Evolutionary conservation across 2,888 invertebrate species (phyloP), one percentile per base, ranked within the genome.

Genomic region (Alitta virens): DNA sequence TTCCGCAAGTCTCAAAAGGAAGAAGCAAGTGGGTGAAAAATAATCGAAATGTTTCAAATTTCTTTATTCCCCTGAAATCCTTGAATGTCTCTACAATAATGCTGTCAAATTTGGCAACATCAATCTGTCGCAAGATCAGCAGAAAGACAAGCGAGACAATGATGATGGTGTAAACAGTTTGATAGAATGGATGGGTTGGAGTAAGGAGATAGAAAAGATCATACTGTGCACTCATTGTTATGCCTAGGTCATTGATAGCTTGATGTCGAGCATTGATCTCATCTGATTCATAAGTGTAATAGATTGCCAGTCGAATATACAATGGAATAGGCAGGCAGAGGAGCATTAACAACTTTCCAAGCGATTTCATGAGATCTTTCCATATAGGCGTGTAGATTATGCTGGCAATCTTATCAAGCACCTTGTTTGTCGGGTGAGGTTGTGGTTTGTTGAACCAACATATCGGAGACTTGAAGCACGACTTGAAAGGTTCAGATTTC

Each of bases 1-100:
- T 24, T 9, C 61, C 61, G 56, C 38, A 61, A 49, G 57, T 61
- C 21, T 61, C 61, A 33, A 61, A 49, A 7, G 61, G 61, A 23
- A 61, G 24, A 26, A 61, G 16, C 25, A 43, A 18, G 27, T 61
- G 61, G 9, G 42, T 16, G 27, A 46, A 16, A 1, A 56, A n/a
- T 14, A 61, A 16, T 16, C 56, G 24, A 27, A 61, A 49, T 25
- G 24, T 24, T 25, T 61, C 49, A 5, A 46, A 18, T 18, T 21
- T 23, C 16, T 46, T 21, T 18, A 61, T 5, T 1, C 27, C 5
- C 12, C 42, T 27, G 24, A 61, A 23, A 26, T 61, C 61, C 42
- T 33, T 25, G 16, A 61, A 18, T 9, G 46, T 38, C 24, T 33
- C 56, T 21, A 25, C 5, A 16, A 49, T 26, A 26, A 40, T 38